Percentiles rank a stretch among this genome's conserved stretches.
These are phyloP conservation scores for Trinorchestia longiramus DNA, from an alignment of 1,140 invertebrate species.

Conservation along the genomic window DNA sequence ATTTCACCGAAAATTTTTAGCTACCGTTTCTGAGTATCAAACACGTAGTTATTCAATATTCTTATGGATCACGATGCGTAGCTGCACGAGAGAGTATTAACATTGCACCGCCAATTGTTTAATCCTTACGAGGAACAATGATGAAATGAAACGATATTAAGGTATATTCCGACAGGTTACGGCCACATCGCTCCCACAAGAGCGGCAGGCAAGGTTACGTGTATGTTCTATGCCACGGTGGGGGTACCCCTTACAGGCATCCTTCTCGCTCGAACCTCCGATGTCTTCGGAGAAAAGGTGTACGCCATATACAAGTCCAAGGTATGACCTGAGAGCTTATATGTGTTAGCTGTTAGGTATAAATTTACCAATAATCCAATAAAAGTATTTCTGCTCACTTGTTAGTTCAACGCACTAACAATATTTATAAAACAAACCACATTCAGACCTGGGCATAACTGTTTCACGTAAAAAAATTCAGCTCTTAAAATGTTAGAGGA, in stretches of 20 bases:
- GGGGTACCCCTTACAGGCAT: slow-evolving; percentile 97
- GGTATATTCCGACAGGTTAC: slow-evolving; percentile 79
- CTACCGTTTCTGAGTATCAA: neutral
- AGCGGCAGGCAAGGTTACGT: slow-evolving; percentile 83
- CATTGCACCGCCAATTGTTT: neutral
- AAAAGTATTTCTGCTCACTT: too few relatives aligned
- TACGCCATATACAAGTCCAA: slow-evolving; percentile 64
- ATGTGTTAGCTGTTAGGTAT: too few relatives aligned
- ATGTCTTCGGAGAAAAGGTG: slow-evolving; percentile 67
- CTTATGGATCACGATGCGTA: neutral
- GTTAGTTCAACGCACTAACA: too few relatives aligned
- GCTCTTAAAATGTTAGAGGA: too few relatives aligned
- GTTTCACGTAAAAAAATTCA: too few relatives aligned
- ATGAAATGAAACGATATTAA: neutral
- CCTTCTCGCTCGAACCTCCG: slow-evolving; percentile 71
- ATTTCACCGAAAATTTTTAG: neutral
- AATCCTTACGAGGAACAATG: slow-evolving; percentile 22
- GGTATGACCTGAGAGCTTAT: slow-evolving; percentile 58
- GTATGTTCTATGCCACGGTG: slow-evolving; percentile 93
- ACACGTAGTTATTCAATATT: neutral
- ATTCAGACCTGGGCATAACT: too few relatives aligned
- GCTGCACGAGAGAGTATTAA: neutral
- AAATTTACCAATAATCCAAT: too few relatives aligned
- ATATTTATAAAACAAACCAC: too few relatives aligned
- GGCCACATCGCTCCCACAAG: slow-evolving; percentile 93